Base-by-base conservation (phyloP, 2,888 invertebrate genomes). In the Dione vanillae region DNA sequence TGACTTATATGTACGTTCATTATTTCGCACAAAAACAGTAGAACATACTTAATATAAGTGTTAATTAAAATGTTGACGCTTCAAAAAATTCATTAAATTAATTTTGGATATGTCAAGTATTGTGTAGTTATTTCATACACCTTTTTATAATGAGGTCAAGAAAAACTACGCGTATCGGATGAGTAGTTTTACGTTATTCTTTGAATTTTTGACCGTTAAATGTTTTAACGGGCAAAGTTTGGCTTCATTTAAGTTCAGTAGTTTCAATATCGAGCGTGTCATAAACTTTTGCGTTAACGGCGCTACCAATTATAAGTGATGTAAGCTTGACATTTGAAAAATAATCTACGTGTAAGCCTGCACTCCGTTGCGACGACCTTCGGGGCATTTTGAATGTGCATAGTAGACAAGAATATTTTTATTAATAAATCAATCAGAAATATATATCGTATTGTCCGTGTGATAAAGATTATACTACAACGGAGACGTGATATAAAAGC, bases 241-340 rank as follows among this genome's bases (percentile, higher is more conserved):
- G 5, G 27, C 27, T 2, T 27, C 27, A 27, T 2, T 27, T 27
- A 3, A 27, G 27, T 3, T 27, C 27, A 27, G 27, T 27, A 3
- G 2, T 27, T 27, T 27, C 27, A 27, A 5, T 5, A 3, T 27
- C 56, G 16, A 16, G 6, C n/a, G 3, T 35, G 10, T 6, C 8
- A 10, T 37, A 8, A 61, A 61, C 67, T 35, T n/a, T 11, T 52
- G 37, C 7, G 35, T 72, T 70, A 43, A 61, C 47, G 52, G 52
- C 52, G 65, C 70, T 65, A 67, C 67, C 67, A 68, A 70, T 70
- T 65, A 61, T 67, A 70, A 70, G 59, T 54, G 65, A 52, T 70
- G 49, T 14, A 56, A 69, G 68, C 51, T 54, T 68, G 73, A 67
- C 68, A 73, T 73, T 73, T 71, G 71, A 72, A 70, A 73, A 73